Percentiles rank a stretch among this genome's conserved stretches.
These are phyloP conservation scores for Crepidodera aurea DNA, from an alignment of 2,888 invertebrate species.

Conservation along the genomic window DNA sequence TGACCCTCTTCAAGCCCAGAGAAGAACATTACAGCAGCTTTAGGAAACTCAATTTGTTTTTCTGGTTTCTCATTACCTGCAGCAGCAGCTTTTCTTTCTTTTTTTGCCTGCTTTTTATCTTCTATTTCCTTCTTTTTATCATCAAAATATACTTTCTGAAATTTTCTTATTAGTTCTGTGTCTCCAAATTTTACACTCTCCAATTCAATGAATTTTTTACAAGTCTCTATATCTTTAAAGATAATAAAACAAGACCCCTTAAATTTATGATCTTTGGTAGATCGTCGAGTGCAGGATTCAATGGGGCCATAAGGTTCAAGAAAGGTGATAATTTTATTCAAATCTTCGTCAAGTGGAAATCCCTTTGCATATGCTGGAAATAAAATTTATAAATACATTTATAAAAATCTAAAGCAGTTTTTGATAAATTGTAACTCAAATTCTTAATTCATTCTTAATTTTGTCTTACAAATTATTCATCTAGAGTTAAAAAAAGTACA, in stretches of 20 bases:
- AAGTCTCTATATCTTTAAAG: conserved; percentile 82
- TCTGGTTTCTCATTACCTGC: conserved; percentile 31
- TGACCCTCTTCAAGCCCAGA: conserved; percentile 67
- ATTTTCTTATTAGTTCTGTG: conserved; percentile 71
- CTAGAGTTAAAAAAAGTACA: too few species aligned
- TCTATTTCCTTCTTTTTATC: conserved; percentile 75
- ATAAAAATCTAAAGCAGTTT: too few species aligned
- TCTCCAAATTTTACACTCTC: conserved; percentile 73
- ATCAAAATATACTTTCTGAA: conserved; percentile 74
- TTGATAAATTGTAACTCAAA: too few species aligned
- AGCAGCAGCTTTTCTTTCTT: conserved; percentile 64
- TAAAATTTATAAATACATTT: not conserved
- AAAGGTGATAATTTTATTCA: conserved; percentile 76
- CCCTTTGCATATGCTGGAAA: conserved; percentile 83
- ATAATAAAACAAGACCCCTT: conserved; percentile 94
- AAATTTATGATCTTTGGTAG: conserved; percentile 71
- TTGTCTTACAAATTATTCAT: too few species aligned
- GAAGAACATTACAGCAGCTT: conserved; percentile 78
- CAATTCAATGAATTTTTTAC: conserved; percentile 77
- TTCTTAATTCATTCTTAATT: too few species aligned
- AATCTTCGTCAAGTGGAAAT: conserved; percentile 73
- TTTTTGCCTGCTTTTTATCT: conserved; percentile 63
- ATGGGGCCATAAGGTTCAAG: conserved; percentile 71
- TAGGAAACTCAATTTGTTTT: conserved; percentile 68
- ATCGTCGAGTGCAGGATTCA: conserved; percentile 73